These are phyloP conservation scores for Coregonus clupeaformis DNA, from an alignment of 2,113 vertebrate species.

Conservation along the genomic window DNA sequence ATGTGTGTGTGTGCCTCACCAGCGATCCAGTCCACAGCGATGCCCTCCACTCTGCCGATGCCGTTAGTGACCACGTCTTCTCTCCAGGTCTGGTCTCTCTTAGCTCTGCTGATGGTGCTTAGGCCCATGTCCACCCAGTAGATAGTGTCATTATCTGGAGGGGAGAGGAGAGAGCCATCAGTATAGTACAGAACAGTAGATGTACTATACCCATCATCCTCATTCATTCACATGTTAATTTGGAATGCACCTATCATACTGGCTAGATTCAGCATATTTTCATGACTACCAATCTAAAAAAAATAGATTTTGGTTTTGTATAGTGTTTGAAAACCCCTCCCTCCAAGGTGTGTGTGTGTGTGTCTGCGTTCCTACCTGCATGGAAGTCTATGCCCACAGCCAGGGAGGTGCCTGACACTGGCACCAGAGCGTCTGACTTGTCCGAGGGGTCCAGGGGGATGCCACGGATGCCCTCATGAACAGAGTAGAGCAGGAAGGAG, in stretches of 20 bases:
- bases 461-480: slow-evolving; percentile 94
- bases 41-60: slow-evolving; percentile 94
- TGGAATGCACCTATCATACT: neutral
- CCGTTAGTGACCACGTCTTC: slow-evolving; percentile 96
- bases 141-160: slow-evolving; percentile 92
- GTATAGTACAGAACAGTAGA: neutral
- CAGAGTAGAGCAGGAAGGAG: slow-evolving; percentile 94
- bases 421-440: slow-evolving; percentile 94
- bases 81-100: slow-evolving; percentile 94
- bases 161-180: neutral
- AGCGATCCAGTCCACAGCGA: slow-evolving; percentile 95
- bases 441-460: slow-evolving; percentile 94
- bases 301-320: too few relatives aligned
- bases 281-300: too few relatives aligned
- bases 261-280: too few relatives aligned
- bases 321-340: neutral
- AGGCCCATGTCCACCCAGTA: slow-evolving; percentile 98
- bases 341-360: neutral
- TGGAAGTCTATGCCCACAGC: slow-evolving; percentile 98
- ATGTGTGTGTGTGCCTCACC: slow-evolving; percentile 67
- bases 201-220: neutral
- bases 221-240: neutral
- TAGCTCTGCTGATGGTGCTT: slow-evolving; percentile 94
- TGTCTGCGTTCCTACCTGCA: slow-evolving; percentile 79
- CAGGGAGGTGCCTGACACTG: slow-evolving; percentile 92